Conservation (phyloP, 2,113 vertebrate species). For the Morone chrysops region DNA sequence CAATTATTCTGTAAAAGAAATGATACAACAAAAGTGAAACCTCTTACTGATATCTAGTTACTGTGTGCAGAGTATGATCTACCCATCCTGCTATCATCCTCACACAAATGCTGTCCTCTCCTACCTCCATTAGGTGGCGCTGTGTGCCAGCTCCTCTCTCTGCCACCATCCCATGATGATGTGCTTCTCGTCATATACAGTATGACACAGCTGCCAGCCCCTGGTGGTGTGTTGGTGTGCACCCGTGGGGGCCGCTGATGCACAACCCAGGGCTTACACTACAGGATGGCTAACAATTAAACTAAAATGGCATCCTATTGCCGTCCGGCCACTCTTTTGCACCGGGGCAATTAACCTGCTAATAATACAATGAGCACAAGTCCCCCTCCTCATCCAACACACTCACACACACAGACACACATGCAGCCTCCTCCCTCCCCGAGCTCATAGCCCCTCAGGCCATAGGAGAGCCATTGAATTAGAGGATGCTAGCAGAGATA, state of each 20-base stretch:
- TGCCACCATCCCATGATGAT: slow-evolving; percentile 18
- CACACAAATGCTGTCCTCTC: slow-evolving; percentile 6
- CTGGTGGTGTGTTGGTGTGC: slow-evolving; percentile 4
- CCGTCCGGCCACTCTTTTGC: slow-evolving; percentile 64
- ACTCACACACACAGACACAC: slow-evolving; percentile 29
- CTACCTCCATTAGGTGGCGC: slow-evolving; percentile 77
- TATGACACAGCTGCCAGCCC: slow-evolving; percentile 51
- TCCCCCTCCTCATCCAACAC: slow-evolving; percentile 20
- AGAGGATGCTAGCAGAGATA: slow-evolving; percentile 78
- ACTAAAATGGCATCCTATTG: slow-evolving; percentile 70
- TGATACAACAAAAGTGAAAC: background rate
- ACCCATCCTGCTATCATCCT: background rate
- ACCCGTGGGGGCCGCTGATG: slow-evolving; percentile 25
- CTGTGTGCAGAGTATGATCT: background rate
- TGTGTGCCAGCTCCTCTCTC: slow-evolving; percentile 69
- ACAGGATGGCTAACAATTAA: slow-evolving; percentile 77
- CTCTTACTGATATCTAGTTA: background rate
- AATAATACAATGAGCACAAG: slow-evolving; percentile 73
- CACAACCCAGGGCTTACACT: slow-evolving; percentile 65
- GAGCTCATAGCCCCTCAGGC: slow-evolving; percentile 70
- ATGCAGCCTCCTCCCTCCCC: slow-evolving; percentile 41
- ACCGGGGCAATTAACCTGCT: slow-evolving; percentile 82
- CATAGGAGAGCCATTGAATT: slow-evolving; percentile 79
- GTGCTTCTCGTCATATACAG: slow-evolving; percentile 47
- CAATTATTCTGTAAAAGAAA: background rate